Base-by-base conservation (phyloP, 2,888 invertebrate genomes). In the Nebria brevicollis region DNA sequence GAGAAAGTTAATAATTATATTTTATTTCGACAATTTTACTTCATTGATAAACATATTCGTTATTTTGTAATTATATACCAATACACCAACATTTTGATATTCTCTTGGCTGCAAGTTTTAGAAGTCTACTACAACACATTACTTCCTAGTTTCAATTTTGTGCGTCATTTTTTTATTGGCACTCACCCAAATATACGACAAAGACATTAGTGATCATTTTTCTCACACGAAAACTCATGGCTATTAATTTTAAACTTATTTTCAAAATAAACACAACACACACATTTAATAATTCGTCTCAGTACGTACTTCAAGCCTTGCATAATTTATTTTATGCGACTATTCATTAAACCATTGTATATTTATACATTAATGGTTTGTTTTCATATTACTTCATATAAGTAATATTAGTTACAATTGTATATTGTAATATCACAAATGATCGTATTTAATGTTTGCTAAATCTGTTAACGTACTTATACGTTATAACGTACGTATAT, bases 71-170 rank as follows among this genome's bases (percentile, higher is more conserved):
- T 34, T 34, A 34, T 34, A 34, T 34, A 34, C 34, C 34, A 34
- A 34, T 34, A 34, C 26, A 26, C 43, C 7, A n/a, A 73, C 73
- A 73, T 34, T 73, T 73, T 73, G 42, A 73, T n/a, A 73, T 41
- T 5, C 42, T 11, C 73, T 73, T 25, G 13, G 20, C 66, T 73
- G 5, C 34, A 34, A 34, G 26, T 70, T 15, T 4, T 66, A 34
- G 20, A 20, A 25, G 5, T 70, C 25, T 70, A 7, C 3, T 25
- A 20, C 20, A 26, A 54, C 11, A n/a, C 26, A 34, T 66, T 42
- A 77, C 77, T 77, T 77, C 77, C 77, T 77, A 77, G 68, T 77
- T 77, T 66, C 77, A 77, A 77, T 77, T 42, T 77, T 68, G 77
- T 41, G 43, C 77, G 66, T 68, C 41, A n/a, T 54, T 54, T 54